A percentile compares a stretch with the other conserved stretches of the same genome.
Conservation (phyloP, 2,888 invertebrate species). For the Bugula neritina region DNA sequence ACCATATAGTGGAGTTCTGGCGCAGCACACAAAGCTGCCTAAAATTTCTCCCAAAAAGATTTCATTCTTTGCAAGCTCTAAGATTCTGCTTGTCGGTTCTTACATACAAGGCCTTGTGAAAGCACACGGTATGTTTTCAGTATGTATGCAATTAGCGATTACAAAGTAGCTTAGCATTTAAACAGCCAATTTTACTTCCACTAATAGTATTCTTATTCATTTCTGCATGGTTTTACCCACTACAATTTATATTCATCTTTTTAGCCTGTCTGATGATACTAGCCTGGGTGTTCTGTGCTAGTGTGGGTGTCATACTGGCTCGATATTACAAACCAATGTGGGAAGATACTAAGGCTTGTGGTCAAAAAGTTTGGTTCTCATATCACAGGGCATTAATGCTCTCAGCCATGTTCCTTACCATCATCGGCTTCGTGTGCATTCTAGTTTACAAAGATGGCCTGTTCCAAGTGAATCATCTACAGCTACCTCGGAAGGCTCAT, state of each 20-base stretch:
- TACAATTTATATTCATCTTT: no score
- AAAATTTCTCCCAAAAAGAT: neutral
- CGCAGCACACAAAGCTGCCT: neutral
- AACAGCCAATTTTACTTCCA: no score
- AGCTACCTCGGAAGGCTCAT: constrained; percentile 43
- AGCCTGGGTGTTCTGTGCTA: constrained; percentile 51
- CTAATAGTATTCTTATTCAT: no score
- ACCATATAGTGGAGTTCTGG: neutral
- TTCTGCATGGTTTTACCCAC: no score
- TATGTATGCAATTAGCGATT: no score
- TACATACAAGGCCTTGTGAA: constrained; percentile 44
- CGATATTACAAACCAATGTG: constrained; percentile 51
- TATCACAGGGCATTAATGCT: constrained; percentile 42
- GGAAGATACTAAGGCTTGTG: constrained; percentile 41
- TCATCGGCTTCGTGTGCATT: constrained; percentile 45
- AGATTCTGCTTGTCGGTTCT: neutral
- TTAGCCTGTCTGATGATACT: constrained; percentile 50
- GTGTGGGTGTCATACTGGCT: constrained; percentile 48
- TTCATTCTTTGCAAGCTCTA: neutral
- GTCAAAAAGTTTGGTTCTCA: constrained; percentile 50
- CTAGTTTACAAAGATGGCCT: constrained; percentile 37
- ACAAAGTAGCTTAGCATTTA: no score
- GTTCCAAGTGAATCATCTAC: neutral
- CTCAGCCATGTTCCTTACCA: constrained; percentile 35
- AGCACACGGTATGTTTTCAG: constrained; percentile 44